Evolutionary conservation across 2,797 vertebrate species (phyloP).

Genomic region (Argyrosomus regius): DNA sequence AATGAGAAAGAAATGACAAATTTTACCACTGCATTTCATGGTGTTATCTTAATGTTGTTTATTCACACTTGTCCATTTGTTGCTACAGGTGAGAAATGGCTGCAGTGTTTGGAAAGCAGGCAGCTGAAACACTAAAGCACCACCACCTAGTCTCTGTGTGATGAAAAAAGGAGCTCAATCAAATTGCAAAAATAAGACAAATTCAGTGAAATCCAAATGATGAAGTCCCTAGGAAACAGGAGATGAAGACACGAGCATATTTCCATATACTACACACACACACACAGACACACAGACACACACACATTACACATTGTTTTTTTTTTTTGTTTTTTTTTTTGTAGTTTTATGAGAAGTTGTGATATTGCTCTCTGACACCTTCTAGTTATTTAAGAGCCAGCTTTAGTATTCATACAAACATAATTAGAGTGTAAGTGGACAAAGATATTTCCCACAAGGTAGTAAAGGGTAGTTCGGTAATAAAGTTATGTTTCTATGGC

Average conservation of each 20-base stretch:
- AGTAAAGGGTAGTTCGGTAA: constrained; percentile 78
- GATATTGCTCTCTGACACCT: constrained; percentile 61
- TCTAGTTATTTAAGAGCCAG: constrained; percentile 60
- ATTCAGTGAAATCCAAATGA: constrained; percentile 29
- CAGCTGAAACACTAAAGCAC: constrained; percentile 20
- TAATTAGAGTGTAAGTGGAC: constrained; percentile 74
- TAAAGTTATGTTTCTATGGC: constrained; percentile 84
- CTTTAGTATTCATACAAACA: constrained; percentile 73
- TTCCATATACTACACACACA: constrained; percentile 8
- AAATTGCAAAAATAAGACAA: constrained; percentile 28
- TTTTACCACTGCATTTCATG: background rate
- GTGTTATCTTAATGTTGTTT: constrained; percentile 21
- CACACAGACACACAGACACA: background rate
- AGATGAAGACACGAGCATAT: background rate
- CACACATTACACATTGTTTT: background rate
- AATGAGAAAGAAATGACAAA: constrained; percentile 19
- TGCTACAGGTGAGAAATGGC: constrained; percentile 32
- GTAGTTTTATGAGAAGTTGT: constrained; percentile 41
- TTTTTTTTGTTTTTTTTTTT: constrained; percentile 1
- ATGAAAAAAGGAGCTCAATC: background rate
- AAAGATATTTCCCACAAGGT: constrained; percentile 78
- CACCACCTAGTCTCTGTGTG: background rate
- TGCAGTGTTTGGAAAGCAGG: constrained; percentile 29
- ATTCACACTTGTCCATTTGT: constrained; percentile 27
- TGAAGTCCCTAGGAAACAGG: background rate